These are phyloP conservation scores for Rhaphigaster nebulosa DNA, from an alignment of 2,888 invertebrate species.

Conservation along the genomic window DNA sequence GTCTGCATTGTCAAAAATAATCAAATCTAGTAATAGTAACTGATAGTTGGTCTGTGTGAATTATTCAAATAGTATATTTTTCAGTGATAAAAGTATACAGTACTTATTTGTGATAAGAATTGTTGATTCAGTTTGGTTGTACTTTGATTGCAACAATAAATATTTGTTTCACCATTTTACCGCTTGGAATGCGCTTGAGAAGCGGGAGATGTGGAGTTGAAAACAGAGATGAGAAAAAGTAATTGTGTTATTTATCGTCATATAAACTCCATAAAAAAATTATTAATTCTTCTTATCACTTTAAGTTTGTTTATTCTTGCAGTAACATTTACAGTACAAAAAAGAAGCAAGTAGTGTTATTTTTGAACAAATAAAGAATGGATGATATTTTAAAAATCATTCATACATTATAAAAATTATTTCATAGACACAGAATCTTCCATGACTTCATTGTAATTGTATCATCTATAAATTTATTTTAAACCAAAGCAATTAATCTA, in stretches of 20 bases:
- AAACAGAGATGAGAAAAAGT: too few relatives aligned
- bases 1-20: too few relatives aligned
- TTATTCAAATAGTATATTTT: too few relatives aligned
- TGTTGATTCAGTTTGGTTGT: too few relatives aligned
- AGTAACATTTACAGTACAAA: neutral
- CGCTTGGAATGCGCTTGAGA: too few relatives aligned
- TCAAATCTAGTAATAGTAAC: neutral
- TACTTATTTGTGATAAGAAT: too few relatives aligned
- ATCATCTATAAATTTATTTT: neutral
- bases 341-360: neutral
- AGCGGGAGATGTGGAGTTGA: too few relatives aligned
- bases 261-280: neutral
- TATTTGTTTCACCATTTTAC: too few relatives aligned
- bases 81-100: too few relatives aligned
- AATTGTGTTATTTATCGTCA: too few relatives aligned
- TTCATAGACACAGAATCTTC: neutral
- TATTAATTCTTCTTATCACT: neutral
- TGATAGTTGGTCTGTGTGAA: too few relatives aligned
- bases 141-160: too few relatives aligned
- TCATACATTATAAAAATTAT: neutral
- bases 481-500: neutral
- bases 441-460: neutral
- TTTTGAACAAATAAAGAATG: neutral
- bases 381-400: neutral
- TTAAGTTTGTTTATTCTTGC: neutral